A percentile compares a stretch with the other conserved stretches of the same genome.
phyloP scores from a whole-genome alignment of 1,140 invertebrate genomes.

The Aricia agestis region DNA sequence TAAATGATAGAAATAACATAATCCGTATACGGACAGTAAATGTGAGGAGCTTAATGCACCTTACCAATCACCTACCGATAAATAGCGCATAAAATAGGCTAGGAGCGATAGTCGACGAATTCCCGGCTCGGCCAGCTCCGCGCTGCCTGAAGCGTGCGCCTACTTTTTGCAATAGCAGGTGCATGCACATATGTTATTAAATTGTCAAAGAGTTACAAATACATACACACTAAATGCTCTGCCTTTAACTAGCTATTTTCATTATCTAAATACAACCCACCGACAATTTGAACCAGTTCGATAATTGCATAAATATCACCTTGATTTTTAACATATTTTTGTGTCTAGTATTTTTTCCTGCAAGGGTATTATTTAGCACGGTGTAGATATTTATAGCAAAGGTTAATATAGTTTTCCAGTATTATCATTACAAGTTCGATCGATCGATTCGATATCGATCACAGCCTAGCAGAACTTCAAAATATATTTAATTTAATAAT shows the following conservation, averaged over 20 bases:
- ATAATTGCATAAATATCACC: constrained; percentile 3
- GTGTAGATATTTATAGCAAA: too few relatives aligned
- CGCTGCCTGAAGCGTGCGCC: constrained; percentile 65
- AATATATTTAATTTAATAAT: too few relatives aligned
- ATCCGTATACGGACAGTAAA: constrained; percentile 30
- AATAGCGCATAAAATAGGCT: constrained; percentile 69
- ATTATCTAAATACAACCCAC: constrained; percentile 18
- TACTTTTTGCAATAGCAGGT: constrained; percentile 72
- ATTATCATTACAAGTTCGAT: too few relatives aligned
- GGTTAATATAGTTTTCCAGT: too few relatives aligned
- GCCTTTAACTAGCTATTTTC: constrained; percentile 46
- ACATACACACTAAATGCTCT: constrained; percentile 40
- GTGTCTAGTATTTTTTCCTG: background rate
- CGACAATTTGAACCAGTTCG: background rate
- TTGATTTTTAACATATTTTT: background rate
- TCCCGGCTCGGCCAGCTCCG: constrained; percentile 51
- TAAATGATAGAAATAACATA: constrained; percentile 29
- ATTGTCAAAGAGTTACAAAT: constrained; percentile 61
- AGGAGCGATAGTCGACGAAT: constrained; percentile 63
- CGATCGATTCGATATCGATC: too few relatives aligned
- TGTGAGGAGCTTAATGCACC: constrained; percentile 52
- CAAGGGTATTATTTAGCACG: background rate
- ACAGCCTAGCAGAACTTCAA: too few relatives aligned
- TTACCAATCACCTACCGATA: constrained; percentile 71
- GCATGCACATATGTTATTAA: constrained; percentile 71